These are phyloP conservation scores for Halictus ligatus DNA, from an alignment of 2,888 invertebrate species.

Conservation along the genomic window DNA sequence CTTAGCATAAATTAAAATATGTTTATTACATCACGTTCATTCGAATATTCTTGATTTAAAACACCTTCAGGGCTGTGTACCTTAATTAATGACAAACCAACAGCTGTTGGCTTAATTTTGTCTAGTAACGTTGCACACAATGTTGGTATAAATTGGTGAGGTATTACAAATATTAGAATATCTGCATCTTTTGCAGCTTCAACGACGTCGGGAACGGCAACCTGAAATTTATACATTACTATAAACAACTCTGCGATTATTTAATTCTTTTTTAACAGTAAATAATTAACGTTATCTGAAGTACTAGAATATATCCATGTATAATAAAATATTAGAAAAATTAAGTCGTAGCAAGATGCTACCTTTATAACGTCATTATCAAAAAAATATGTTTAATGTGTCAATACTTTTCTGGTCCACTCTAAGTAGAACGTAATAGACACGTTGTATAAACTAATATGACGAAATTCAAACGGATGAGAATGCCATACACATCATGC, in stretches of 20 bases:
- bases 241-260: background rate
- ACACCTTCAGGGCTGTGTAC: slow-evolving; percentile 78
- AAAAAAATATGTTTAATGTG: too few species aligned
- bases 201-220: slow-evolving; percentile 88
- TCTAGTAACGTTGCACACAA: slow-evolving; percentile 86
- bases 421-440: background rate
- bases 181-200: slow-evolving; percentile 88
- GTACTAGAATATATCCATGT: background rate
- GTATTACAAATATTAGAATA: slow-evolving; percentile 88
- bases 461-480: background rate
- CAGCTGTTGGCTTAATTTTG: slow-evolving; percentile 86
- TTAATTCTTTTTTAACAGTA: background rate
- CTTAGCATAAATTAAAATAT: slow-evolving; percentile 73
- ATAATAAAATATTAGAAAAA: background rate
- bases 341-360: background rate
- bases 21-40: background rate
- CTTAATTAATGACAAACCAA: slow-evolving; percentile 89
- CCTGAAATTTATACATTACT: slow-evolving; percentile 79
- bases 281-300: background rate
- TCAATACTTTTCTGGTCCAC: background rate
- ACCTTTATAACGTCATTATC: background rate
- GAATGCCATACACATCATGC: background rate
- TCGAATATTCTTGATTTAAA: background rate
- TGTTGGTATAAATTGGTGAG: slow-evolving; percentile 88
- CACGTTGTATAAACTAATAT: background rate